Evolutionary conservation across 2,888 invertebrate genomes (phyloP).

Genomic region (Chaetoderma sp.): DNA sequence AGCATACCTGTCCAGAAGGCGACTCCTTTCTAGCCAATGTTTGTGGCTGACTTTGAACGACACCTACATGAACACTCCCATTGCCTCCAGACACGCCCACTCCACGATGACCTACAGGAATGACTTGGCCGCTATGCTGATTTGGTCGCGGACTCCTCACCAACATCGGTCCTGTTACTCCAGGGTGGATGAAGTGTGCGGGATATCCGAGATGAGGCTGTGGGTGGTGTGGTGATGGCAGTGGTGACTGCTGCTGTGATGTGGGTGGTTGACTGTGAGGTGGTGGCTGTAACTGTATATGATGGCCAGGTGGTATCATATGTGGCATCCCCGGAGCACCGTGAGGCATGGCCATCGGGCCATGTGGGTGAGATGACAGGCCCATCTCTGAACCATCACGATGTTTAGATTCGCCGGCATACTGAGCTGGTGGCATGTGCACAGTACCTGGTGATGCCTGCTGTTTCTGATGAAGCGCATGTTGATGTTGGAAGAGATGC

Average conservation of each 20-base stretch:
- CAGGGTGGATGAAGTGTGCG: too few relatives aligned
- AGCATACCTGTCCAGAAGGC: constrained; percentile 51
- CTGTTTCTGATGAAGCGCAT: too few relatives aligned
- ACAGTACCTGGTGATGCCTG: too few relatives aligned
- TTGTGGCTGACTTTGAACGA: constrained; percentile 46
- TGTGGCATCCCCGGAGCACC: too few relatives aligned
- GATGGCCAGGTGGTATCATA: too few relatives aligned
- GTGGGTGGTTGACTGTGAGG: constrained; percentile 29
- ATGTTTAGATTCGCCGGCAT: too few relatives aligned
- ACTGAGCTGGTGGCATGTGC: too few relatives aligned
- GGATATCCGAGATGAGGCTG: too few relatives aligned
- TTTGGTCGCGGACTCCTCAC: too few relatives aligned
- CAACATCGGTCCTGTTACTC: too few relatives aligned
- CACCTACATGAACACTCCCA: constrained; percentile 39
- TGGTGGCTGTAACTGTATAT: neutral
- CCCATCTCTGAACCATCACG: neutral
- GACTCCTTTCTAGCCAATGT: constrained; percentile 46
- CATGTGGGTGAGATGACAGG: neutral
- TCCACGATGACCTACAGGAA: neutral
- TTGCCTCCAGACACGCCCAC: neutral
- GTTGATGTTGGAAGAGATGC: too few relatives aligned
- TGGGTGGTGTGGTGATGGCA: constrained; percentile 34
- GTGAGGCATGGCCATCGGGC: too few relatives aligned
- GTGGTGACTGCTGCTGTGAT: constrained; percentile 21
- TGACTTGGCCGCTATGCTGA: neutral